Conservation (phyloP, 2,888 invertebrate species). For the Erannis defoliaria region DNA sequence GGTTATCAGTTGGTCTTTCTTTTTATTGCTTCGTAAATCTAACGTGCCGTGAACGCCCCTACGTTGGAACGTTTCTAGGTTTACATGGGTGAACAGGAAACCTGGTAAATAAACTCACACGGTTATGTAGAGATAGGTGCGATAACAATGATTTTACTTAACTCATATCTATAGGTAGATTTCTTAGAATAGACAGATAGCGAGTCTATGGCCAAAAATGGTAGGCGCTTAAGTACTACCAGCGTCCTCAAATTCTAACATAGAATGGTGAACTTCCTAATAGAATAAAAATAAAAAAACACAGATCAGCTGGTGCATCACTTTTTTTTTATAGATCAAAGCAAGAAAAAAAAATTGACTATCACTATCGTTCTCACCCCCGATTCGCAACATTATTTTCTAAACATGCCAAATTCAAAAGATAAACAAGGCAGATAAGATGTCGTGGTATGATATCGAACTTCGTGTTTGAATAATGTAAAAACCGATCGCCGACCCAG, state of each 20-base stretch:
- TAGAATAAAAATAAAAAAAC: no score
- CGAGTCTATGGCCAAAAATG: not conserved
- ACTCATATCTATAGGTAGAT: not conserved
- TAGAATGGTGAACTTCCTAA: no score
- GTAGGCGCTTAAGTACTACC: not conserved
- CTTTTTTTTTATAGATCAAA: no score
- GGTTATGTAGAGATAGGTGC: no score
- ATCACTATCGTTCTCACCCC: constrained; percentile 15
- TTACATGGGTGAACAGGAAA: no score
- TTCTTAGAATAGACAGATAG: not conserved
- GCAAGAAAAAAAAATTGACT: not conserved
- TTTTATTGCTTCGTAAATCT: no score
- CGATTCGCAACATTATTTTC: constrained; percentile 19
- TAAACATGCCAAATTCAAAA: constrained; percentile 17
- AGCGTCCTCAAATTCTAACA: no score
- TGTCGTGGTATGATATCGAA: constrained; percentile 24
- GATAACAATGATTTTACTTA: not conserved
- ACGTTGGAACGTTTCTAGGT: no score
- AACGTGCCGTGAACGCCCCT: no score
- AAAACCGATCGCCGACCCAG: constrained; percentile 35
- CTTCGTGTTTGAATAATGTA: constrained; percentile 28
- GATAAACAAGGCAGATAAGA: constrained; percentile 32
- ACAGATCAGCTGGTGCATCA: no score
- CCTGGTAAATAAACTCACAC: no score
- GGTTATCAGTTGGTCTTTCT: no score